phyloP scores from a whole-genome alignment of 2,888 invertebrate species.

The Leptinotarsa juncta region DNA sequence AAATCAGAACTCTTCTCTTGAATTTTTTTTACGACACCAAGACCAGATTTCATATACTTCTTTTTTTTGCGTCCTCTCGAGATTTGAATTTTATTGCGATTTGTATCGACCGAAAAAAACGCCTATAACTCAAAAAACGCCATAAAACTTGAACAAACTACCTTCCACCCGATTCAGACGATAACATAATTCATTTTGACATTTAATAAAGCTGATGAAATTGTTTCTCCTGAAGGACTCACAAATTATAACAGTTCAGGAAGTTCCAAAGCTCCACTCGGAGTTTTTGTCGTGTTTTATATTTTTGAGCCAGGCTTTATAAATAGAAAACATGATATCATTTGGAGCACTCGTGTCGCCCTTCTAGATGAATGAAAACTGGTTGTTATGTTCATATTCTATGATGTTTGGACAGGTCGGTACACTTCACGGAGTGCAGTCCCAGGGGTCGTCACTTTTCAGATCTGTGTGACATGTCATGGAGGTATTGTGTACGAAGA shows the following conservation, averaged over 20 bases:
- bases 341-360: neutral
- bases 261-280: conserved; percentile 21
- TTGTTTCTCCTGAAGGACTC: conserved; percentile 27
- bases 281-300: conserved; percentile 25
- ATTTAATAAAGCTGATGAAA: conserved; percentile 30
- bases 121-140: conserved; percentile 13
- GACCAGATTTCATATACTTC: neutral
- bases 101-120: conserved; percentile 6
- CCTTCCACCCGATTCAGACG: conserved; percentile 21
- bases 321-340: conserved; percentile 9
- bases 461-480: neutral
- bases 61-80: neutral
- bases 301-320: conserved; percentile 4
- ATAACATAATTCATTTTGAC: conserved; percentile 29
- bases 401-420: neutral
- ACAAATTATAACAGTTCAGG: conserved; percentile 27
- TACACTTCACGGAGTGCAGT: neutral
- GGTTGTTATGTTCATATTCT: neutral
- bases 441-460: neutral
- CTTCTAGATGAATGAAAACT: neutral
- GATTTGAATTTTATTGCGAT: conserved; percentile 15
- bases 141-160: conserved; percentile 24
- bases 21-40: neutral
- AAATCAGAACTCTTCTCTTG: neutral
- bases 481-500: neutral